A percentile compares a stretch with the other conserved stretches of the same genome.
phyloP scores from a whole-genome alignment of 2,888 invertebrate genomes.

The Drepanosiphum platanoidis region DNA sequence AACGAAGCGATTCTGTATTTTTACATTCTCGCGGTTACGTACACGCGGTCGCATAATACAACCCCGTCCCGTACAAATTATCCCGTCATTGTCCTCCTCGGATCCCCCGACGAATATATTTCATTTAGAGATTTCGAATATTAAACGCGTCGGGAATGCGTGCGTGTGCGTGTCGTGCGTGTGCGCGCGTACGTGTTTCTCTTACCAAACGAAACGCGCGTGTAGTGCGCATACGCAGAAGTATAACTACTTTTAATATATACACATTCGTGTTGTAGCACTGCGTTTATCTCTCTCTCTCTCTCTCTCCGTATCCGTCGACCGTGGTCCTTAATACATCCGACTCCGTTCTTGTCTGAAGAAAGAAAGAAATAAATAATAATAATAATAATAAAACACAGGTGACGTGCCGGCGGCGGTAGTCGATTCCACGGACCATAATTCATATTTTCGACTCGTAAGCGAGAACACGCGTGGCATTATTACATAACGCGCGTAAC shows the following conservation, averaged over 20 bases:
- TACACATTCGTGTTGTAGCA: too few relatives aligned
- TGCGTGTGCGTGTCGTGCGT: too few relatives aligned
- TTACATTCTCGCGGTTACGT: neutral
- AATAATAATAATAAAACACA: neutral
- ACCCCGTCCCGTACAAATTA: constrained; percentile 30
- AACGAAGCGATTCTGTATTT: neutral
- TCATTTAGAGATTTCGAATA: constrained; percentile 7
- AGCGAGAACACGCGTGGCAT: neutral
- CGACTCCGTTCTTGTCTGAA: neutral
- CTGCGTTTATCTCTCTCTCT: neutral
- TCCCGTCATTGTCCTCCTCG: constrained; percentile 30
- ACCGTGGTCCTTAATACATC: neutral
- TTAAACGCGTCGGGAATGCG: neutral
- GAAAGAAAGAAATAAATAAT: neutral
- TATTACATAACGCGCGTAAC: neutral
- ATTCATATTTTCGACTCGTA: constrained; percentile 17
- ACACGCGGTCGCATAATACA: too few relatives aligned
- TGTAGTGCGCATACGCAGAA: neutral
- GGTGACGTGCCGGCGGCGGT: neutral
- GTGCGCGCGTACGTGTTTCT: constrained; percentile 37
- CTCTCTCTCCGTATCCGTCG: neutral
- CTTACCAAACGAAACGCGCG: constrained; percentile 10
- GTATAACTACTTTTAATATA: neutral
- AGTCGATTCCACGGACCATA: constrained; percentile 13
- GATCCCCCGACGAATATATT: constrained; percentile 18